Percentiles rank a stretch among this genome's conserved stretches.
Evolutionary conservation across 2,888 invertebrate species (phyloP).

Genomic region (Eupithecia vulgata): DNA sequence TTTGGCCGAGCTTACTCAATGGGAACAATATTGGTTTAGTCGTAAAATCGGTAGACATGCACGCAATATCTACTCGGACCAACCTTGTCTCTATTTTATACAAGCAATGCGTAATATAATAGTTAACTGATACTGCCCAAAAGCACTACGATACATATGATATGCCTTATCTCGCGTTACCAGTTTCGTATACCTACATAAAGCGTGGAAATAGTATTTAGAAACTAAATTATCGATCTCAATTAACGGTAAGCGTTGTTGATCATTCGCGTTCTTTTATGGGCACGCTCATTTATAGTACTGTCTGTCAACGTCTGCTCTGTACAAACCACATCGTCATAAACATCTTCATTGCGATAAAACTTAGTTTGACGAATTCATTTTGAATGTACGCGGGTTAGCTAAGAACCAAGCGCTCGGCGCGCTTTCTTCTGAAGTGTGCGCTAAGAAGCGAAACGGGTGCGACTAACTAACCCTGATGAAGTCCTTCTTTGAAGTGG

Average conservation of each 20-base stretch:
- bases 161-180: slow-evolving; percentile 83
- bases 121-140: slow-evolving; percentile 57
- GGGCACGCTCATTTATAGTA: slow-evolving; percentile 49
- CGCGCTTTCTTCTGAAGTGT: too few relatives aligned
- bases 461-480: too few relatives aligned
- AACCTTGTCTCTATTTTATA: slow-evolving; percentile 55
- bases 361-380: too few relatives aligned
- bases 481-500: too few relatives aligned
- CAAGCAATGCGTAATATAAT: slow-evolving; percentile 30
- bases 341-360: slow-evolving; percentile 15
- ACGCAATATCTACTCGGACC: slow-evolving; percentile 57
- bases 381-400: too few relatives aligned
- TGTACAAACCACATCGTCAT: slow-evolving; percentile 25
- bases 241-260: slow-evolving; percentile 78
- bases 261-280: slow-evolving; percentile 63
- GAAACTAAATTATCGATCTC: slow-evolving; percentile 80
- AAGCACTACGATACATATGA: slow-evolving; percentile 61
- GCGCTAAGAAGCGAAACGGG: too few relatives aligned
- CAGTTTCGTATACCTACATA: slow-evolving; percentile 78
- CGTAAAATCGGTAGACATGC: slow-evolving; percentile 59
- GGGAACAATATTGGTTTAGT: slow-evolving; percentile 80
- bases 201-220: slow-evolving; percentile 74
- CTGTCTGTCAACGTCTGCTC: neutral
- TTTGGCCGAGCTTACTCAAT: slow-evolving; percentile 80
- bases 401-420: too few relatives aligned